Evolutionary conservation across 2,888 invertebrate genomes (phyloP).

Genomic region (Drosophila macrospina): DNA sequence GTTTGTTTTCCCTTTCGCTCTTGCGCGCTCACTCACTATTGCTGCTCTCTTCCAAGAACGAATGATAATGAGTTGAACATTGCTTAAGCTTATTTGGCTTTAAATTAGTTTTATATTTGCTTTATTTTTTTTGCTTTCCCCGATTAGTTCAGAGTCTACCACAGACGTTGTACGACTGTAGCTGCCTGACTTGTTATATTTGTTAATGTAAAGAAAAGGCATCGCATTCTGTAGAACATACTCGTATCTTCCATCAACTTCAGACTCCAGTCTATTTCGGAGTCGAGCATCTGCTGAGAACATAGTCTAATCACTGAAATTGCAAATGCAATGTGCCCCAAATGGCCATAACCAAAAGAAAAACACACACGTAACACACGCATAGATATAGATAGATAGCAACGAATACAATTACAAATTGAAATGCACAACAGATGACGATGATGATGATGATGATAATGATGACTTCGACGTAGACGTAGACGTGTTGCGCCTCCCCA

Average conservation of each 20-base stretch:
- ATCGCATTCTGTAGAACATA: no score
- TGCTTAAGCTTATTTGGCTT: no score
- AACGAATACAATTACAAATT: slow-evolving; percentile 49
- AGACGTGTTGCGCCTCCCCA: slow-evolving; percentile 11
- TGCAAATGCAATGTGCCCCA: slow-evolving; percentile 24
- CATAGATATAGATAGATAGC: slow-evolving; percentile 4
- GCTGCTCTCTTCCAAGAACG: no score
- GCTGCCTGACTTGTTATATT: no score
- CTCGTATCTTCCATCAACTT: neutral
- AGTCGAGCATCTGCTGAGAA: neutral
- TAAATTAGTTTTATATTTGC: no score
- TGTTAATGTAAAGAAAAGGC: no score
- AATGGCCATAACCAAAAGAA: slow-evolving; percentile 44
- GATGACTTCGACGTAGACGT: slow-evolving; percentile 2
- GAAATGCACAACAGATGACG: slow-evolving; percentile 71
- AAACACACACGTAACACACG: slow-evolving; percentile 12
- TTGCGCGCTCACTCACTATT: no score
- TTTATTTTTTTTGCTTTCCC: no score
- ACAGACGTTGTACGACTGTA: no score
- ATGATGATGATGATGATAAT: slow-evolving; percentile 6
- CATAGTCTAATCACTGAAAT: slow-evolving; percentile 16
- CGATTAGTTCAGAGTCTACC: no score
- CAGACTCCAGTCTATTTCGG: neutral
- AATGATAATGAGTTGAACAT: no score
- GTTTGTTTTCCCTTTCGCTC: no score